Percentiles rank a stretch among this genome's conserved stretches.
Conservation (phyloP, 2,797 vertebrate species). For the Chelon labrosus region DNA sequence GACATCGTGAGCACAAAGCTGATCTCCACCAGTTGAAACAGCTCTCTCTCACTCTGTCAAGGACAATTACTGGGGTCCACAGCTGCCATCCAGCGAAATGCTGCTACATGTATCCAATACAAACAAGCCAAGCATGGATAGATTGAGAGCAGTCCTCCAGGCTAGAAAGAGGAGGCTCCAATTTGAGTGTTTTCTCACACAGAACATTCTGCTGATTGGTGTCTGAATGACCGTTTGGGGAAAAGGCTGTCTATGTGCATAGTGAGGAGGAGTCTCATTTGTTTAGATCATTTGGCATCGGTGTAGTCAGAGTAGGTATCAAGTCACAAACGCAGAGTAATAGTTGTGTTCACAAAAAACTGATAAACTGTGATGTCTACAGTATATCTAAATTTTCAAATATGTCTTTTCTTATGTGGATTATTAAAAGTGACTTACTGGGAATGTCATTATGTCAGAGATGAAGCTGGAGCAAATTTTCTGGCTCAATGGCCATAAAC, state of each 20-base stretch:
- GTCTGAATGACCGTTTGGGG: slow-evolving; percentile 47
- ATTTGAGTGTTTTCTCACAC: slow-evolving; percentile 46
- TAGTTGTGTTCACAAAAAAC: background rate
- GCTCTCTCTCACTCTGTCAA: slow-evolving; percentile 69
- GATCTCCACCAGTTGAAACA: slow-evolving; percentile 60
- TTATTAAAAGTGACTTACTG: background rate
- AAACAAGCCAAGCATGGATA: slow-evolving; percentile 51
- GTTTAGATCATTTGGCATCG: slow-evolving; percentile 23
- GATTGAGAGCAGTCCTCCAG: slow-evolving; percentile 25
- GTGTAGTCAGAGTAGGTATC: slow-evolving; percentile 2
- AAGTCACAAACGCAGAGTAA: background rate
- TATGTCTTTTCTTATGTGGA: background rate
- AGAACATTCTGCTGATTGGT: slow-evolving; percentile 34
- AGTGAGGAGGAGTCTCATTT: slow-evolving; percentile 12
- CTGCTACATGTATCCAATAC: slow-evolving; percentile 59
- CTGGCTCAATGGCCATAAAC: slow-evolving; percentile 54
- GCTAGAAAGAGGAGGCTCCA: slow-evolving; percentile 31
- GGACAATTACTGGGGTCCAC: slow-evolving; percentile 72
- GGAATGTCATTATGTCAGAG: background rate
- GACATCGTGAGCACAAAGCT: slow-evolving; percentile 61
- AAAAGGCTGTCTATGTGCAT: slow-evolving; percentile 25
- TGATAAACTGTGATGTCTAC: background rate
- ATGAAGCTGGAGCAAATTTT: slow-evolving; percentile 35
- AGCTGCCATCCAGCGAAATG: slow-evolving; percentile 52
- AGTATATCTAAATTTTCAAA: background rate